These are phyloP conservation scores for Melanocharis versteri DNA, from an alignment of 2,113 vertebrate species.

Conservation along the genomic window DNA sequence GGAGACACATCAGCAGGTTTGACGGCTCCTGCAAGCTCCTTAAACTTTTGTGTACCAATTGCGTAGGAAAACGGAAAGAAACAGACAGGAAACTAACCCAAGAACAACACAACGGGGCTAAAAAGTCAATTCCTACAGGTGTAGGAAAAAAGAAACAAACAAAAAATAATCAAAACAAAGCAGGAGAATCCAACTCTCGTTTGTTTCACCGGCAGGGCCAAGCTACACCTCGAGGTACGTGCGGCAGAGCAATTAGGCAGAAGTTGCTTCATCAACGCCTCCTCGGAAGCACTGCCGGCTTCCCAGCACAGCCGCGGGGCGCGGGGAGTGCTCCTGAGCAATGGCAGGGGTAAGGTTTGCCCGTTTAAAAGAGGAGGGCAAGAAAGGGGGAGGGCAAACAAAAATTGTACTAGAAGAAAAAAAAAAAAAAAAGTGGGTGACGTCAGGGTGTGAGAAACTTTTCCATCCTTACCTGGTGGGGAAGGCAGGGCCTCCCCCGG, in stretches of 20 bases:
- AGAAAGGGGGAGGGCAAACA: fast-evolving
- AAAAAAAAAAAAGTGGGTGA: background rate
- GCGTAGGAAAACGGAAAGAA: background rate
- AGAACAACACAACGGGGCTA: background rate
- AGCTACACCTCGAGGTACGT: background rate
- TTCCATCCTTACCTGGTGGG: background rate
- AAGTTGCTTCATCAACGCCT: conserved; percentile 18
- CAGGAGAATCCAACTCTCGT: background rate
- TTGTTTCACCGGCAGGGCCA: background rate
- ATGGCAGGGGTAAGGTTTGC: background rate
- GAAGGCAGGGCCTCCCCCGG: background rate
- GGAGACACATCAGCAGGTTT: no score
- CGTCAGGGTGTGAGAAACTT: conserved; percentile 16
- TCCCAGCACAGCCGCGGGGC: background rate
- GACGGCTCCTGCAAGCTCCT: fast-evolving
- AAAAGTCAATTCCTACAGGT: background rate
- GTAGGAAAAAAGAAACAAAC: background rate
- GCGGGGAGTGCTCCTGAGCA: background rate
- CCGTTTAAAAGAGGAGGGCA: background rate
- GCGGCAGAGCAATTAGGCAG: background rate
- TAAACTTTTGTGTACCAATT: background rate
- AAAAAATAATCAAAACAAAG: background rate
- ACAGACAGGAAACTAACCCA: background rate
- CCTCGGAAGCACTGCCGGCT: background rate
- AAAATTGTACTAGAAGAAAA: background rate